Conservation (phyloP, 1,140 invertebrate genomes). For the Drosophila ogumai region DNA sequence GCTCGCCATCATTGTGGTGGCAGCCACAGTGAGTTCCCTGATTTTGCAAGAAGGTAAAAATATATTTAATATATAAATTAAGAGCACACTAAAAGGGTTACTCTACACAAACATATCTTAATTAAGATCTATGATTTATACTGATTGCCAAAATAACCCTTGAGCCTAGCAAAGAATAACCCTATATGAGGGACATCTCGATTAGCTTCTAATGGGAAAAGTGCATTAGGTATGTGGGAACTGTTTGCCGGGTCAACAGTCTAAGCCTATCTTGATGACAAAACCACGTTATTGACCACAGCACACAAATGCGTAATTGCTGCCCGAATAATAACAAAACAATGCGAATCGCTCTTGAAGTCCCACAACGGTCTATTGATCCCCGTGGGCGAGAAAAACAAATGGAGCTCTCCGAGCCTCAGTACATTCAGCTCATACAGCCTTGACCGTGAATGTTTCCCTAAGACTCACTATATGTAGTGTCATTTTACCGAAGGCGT, state of each 20-base stretch:
- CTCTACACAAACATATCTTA: background rate
- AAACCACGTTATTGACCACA: conserved; percentile 39
- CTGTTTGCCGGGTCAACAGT: conserved; percentile 21
- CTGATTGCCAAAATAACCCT: background rate
- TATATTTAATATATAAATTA: background rate
- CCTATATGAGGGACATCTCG: conserved; percentile 14
- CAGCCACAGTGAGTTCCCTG: conserved; percentile 21
- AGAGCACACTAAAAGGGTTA: background rate
- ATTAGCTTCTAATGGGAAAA: conserved; percentile 7
- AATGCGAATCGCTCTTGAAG: conserved; percentile 43
- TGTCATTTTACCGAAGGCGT: conserved; percentile 19
- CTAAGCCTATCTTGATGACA: conserved; percentile 18
- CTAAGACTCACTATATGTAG: conserved; percentile 1
- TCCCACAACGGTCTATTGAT: conserved; percentile 32
- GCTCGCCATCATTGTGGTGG: conserved; percentile 20
- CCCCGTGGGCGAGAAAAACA: conserved; percentile 53
- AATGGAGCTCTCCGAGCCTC: conserved; percentile 22
- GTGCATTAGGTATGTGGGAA: conserved; percentile 7
- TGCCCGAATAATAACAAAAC: conserved; percentile 33
- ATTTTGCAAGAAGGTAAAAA: conserved; percentile 48
- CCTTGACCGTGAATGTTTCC: conserved; percentile 54
- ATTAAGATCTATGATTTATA: conserved; percentile 10
- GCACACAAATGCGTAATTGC: conserved; percentile 35
- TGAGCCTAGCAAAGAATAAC: background rate
- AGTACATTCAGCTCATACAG: background rate